Base-by-base conservation (phyloP, 2,113 vertebrate species). In the Oophaga pumilio region DNA sequence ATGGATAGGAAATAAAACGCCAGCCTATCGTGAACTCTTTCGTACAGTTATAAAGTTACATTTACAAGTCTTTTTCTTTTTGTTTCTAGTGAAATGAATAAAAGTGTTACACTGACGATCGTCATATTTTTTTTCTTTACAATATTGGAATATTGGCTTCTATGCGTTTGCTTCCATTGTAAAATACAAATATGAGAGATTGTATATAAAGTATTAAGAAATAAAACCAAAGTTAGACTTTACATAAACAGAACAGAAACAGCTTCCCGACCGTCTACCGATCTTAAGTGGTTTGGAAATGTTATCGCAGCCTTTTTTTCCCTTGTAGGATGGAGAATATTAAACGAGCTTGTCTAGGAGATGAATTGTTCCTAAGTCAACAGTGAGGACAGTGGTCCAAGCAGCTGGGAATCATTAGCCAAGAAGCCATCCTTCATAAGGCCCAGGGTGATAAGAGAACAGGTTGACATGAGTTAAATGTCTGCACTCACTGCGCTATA, bases 231-330 rank as follows among this genome's bases (percentile, higher is more conserved):
- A 24, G 59, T 71, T 50, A 56, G 85, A 81, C 76, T 80, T 69
- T 68, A 43, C 18, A 68, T 87, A 87, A 82, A 82, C 68, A 87
- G 33, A 62, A n/a, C 33, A 82, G 82, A 87, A 81, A 64, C n/a
- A 71, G 78, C 49, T 71, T 59, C 43, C 20, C n/a, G 68, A 43
- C 57, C 76, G 13, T 56, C 76, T 86, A 57, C 49, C 73, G 82
- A 62, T 74, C 56, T 82, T 82, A 74, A 87, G 66, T 82, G 78
- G 64, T 62, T 57, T 59, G 53, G 33, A 71, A 81, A 87, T 20
- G 76, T 86, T 71, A 82, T 74, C 57, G 13, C 76, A 43, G 33
- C 43, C 6, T 76, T 26, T 50, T 76, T 60, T 28, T 52, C 18
- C 52, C n/a, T 62, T 52, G 7, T 26, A 33, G 8, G 53, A 57